These are phyloP conservation scores for Caranx ignobilis DNA, from an alignment of 2,113 vertebrate species.

Conservation along the genomic window DNA sequence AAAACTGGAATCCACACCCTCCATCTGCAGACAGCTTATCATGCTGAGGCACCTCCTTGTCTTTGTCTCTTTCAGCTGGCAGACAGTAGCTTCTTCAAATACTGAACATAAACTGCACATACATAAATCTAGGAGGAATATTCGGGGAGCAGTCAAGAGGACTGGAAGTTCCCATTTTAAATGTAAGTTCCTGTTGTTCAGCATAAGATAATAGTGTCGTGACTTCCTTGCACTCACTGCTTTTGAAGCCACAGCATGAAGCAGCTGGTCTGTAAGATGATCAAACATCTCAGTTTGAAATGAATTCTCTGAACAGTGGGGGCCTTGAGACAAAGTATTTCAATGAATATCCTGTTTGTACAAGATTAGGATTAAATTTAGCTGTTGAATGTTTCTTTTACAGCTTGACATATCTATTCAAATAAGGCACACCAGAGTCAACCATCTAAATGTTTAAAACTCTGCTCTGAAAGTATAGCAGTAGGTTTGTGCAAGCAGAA, in stretches of 20 bases:
- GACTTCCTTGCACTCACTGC: background rate
- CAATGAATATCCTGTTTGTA: conserved; percentile 8
- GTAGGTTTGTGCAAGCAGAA: background rate
- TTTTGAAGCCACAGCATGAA: conserved; percentile 10
- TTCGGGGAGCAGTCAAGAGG: conserved; percentile 54
- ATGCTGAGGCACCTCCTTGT: conserved; percentile 78
- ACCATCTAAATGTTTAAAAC: background rate
- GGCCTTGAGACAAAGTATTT: background rate
- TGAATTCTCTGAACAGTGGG: background rate
- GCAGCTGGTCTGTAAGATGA: background rate
- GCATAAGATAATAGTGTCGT: conserved; percentile 4
- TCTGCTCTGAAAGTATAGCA: background rate
- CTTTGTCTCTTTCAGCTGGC: conserved; percentile 64
- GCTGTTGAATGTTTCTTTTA: background rate
- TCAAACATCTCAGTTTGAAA: background rate
- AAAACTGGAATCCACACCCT: conserved; percentile 89
- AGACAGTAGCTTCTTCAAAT: conserved; percentile 34
- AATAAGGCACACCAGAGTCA: background rate
- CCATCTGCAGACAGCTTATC: conserved; percentile 74
- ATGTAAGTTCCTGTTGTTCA: conserved; percentile 76
- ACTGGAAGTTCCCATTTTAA: conserved; percentile 62
- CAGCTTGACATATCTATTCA: background rate
- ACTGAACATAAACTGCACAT: conserved; percentile 37
- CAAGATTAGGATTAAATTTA: background rate
- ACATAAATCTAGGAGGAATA: conserved; percentile 51